Conservation (phyloP, 2,797 vertebrate species). For the Sebastolobus altivelis region DNA sequence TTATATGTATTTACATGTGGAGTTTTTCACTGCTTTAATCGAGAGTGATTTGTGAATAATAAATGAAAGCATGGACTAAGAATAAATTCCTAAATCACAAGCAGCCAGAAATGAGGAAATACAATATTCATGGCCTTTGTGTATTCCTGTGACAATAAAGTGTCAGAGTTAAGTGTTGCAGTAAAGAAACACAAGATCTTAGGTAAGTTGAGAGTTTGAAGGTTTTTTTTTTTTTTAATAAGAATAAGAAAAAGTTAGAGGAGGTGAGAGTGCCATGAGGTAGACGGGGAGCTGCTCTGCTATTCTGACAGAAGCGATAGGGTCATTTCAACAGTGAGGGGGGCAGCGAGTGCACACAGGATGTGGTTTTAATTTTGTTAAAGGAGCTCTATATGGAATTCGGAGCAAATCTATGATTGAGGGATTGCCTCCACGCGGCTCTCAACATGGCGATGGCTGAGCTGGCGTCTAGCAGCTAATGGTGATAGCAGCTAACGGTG, state of each 20-base stretch:
- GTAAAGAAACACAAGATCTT: neutral
- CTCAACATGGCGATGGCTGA: neutral
- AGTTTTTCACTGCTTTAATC: conserved; percentile 22
- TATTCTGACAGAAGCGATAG: neutral
- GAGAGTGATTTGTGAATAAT: conserved; percentile 27
- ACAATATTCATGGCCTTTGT: neutral
- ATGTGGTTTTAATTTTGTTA: neutral
- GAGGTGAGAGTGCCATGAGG: neutral
- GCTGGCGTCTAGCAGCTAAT: neutral
- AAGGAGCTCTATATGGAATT: neutral
- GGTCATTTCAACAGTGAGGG: neutral
- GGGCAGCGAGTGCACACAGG: neutral
- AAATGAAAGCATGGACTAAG: conserved; percentile 13
- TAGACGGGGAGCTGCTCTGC: neutral
- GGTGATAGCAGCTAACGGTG: neutral
- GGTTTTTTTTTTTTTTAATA: neutral
- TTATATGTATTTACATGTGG: conserved; percentile 19
- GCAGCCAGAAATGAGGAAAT: neutral
- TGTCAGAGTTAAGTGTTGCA: neutral
- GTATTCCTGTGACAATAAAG: conserved; percentile 4
- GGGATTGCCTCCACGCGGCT: neutral
- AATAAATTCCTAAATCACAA: neutral
- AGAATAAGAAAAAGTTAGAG: neutral
- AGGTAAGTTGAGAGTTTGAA: neutral
- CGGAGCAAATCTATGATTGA: neutral